A percentile compares a stretch with the other conserved stretches of the same genome.
Conservation (phyloP, 2,113 vertebrate genomes). For the Caloenas nicobarica region DNA sequence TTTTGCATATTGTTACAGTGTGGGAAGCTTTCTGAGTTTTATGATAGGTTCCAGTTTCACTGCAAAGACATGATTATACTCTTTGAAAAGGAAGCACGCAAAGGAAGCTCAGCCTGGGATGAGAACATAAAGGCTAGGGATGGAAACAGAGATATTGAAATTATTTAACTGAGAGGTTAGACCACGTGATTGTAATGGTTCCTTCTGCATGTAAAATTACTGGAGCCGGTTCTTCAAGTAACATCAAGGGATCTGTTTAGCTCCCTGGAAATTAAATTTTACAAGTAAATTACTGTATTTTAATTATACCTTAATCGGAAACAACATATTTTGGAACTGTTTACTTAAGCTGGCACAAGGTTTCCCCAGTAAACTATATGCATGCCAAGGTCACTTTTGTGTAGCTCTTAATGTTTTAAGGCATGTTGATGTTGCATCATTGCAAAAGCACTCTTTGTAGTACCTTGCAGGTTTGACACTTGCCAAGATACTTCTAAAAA, state of each 20-base stretch:
- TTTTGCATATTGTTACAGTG: neutral
- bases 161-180: neutral
- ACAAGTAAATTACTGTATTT: neutral
- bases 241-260: neutral
- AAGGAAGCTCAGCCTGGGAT: neutral
- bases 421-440: neutral
- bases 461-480: neutral
- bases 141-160: neutral
- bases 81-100: neutral
- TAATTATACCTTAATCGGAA: neutral
- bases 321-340: neutral
- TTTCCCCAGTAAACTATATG: neutral
- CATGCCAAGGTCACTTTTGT: neutral
- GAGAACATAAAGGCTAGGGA: neutral
- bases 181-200: neutral
- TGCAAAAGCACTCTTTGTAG: neutral
- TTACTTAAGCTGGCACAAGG: neutral
- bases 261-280: neutral
- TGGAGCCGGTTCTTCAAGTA: neutral
- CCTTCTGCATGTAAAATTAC: neutral
- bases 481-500: neutral
- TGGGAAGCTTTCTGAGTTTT: neutral
- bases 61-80: neutral
- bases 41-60: accelerated
- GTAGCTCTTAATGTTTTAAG: neutral